Evolutionary conservation across 2,888 invertebrate genomes (phyloP).

Genomic region (Metalampra italica): DNA sequence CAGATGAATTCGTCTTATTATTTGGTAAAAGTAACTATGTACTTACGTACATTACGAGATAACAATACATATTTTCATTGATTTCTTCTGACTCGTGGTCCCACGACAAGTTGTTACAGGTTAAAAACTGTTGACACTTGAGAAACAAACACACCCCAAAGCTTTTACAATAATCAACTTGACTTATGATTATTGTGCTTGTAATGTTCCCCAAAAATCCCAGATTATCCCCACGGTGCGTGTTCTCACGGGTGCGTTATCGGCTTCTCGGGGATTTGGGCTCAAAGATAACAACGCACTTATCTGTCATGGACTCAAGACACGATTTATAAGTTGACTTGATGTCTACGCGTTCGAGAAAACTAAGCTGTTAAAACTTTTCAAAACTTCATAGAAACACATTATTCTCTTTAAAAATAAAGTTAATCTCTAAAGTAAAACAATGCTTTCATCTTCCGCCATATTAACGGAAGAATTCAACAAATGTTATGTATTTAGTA

Average conservation of each 20-base stretch:
- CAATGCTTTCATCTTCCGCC: too few relatives aligned
- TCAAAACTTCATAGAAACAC: too few relatives aligned
- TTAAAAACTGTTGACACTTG: conserved; percentile 15
- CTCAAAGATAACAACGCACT: conserved; percentile 58
- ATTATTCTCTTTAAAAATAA: too few relatives aligned
- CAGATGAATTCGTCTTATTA: too few relatives aligned
- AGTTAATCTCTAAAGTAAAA: too few relatives aligned
- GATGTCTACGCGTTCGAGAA: conserved; percentile 2
- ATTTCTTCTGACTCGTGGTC: too few relatives aligned
- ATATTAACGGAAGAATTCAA: too few relatives aligned
- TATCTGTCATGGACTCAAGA: conserved; percentile 47
- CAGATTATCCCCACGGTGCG: conserved; percentile 41
- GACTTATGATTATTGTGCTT: conserved; percentile 36
- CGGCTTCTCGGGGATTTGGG: conserved; percentile 46
- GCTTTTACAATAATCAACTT: conserved; percentile 35
- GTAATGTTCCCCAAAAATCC: conserved; percentile 36
- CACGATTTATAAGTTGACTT: conserved; percentile 41
- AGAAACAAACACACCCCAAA: conserved; percentile 22
- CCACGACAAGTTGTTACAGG: not conserved
- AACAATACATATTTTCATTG: too few relatives aligned
- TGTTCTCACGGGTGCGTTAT: conserved; percentile 64
- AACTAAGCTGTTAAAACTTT: too few relatives aligned
- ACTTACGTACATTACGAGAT: too few relatives aligned
- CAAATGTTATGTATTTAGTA: too few relatives aligned
- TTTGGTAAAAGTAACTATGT: too few relatives aligned